These are phyloP conservation scores for Craniophora ligustri DNA, from an alignment of 2,888 invertebrate genomes.

Conservation along the genomic window DNA sequence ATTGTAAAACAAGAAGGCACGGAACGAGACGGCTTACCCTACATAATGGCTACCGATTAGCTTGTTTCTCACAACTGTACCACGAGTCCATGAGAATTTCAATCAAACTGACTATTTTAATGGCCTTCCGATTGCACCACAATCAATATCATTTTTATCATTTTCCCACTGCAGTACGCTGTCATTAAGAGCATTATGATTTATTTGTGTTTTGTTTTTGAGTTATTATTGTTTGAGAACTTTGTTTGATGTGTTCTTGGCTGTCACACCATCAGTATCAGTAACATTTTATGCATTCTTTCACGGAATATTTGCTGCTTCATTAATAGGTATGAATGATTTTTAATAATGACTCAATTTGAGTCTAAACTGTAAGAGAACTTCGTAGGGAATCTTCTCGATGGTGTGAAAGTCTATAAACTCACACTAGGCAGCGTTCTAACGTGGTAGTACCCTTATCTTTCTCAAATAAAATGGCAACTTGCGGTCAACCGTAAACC, in stretches of 20 bases:
- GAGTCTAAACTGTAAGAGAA: no score
- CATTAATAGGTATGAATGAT: no score
- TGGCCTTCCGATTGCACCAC: conserved; percentile 70
- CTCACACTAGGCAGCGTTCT: no score
- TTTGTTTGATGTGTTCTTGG: conserved; percentile 22
- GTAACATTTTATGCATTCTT: no score
- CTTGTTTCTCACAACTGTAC: conserved; percentile 69
- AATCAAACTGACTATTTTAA: conserved; percentile 80
- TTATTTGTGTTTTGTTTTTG: conserved; percentile 48
- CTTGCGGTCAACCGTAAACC: no score
- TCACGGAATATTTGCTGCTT: no score
- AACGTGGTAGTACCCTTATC: no score
- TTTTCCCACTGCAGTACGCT: conserved; percentile 67
- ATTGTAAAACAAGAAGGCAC: conserved; percentile 39
- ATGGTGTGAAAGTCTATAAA: no score
- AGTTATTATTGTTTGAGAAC: conserved; percentile 38
- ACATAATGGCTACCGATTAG: conserved; percentile 67
- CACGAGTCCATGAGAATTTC: conserved; percentile 79
- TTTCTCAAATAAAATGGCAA: no score
- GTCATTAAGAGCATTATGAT: conserved; percentile 62
- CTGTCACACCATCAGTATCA: background rate
- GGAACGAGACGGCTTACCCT: conserved; percentile 41
- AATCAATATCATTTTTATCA: conserved; percentile 67
- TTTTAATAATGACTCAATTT: no score
- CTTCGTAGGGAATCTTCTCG: no score